phyloP scores from a whole-genome alignment of 2,797 vertebrate species.

The Rallus crepitans region DNA sequence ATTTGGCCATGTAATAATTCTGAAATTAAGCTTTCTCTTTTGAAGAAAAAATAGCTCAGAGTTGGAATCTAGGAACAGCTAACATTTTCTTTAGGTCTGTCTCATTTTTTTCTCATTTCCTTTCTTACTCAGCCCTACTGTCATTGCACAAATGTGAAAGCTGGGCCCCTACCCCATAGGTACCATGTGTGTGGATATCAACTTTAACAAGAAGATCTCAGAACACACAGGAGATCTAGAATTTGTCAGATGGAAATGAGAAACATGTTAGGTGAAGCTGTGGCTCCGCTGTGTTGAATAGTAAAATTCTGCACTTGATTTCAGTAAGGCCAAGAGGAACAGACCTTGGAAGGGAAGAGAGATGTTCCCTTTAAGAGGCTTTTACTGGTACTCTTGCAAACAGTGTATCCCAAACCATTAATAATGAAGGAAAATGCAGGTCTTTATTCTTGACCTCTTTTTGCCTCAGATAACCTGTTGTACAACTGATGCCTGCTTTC shows the following conservation, averaged over 20 bases:
- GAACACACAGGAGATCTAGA: not conserved
- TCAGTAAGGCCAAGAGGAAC: not conserved
- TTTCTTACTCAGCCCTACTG: not conserved
- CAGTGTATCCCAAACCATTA: not conserved
- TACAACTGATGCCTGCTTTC: not conserved
- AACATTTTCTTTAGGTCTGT: not conserved
- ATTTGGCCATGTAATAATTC: constrained; percentile 40
- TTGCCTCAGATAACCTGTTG: not conserved
- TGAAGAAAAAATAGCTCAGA: not conserved
- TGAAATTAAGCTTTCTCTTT: constrained; percentile 58
- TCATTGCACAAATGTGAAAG: not conserved
- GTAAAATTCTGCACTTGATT: not conserved
- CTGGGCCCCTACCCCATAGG: not conserved
- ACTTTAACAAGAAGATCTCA: not conserved
- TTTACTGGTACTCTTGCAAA: not conserved
- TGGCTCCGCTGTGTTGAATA: not conserved
- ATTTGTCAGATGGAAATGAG: not conserved
- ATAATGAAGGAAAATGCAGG: not conserved
- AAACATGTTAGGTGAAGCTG: not conserved
- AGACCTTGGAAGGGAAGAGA: not conserved
- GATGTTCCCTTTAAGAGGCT: not conserved
- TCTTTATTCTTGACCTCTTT: not conserved
- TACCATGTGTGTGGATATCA: not conserved
- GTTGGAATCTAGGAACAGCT: not conserved
- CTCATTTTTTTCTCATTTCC: not conserved